phyloP scores from a whole-genome alignment of 2,888 invertebrate species.

The Acheta domesticus region DNA sequence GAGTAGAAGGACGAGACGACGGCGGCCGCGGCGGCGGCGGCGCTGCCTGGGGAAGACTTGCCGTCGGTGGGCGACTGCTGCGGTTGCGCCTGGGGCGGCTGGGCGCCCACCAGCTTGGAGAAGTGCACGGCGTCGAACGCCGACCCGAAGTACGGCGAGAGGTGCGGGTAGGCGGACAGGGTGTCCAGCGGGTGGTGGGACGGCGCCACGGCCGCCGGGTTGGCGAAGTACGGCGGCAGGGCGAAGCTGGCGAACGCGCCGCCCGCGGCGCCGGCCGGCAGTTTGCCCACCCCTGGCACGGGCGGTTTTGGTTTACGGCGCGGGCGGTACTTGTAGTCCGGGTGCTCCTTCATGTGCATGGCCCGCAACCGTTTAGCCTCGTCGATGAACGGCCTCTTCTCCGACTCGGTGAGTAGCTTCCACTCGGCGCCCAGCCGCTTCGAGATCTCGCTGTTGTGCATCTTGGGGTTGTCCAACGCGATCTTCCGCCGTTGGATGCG shows the following conservation, averaged over 20 bases:
- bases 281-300: constrained; percentile 52
- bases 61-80: constrained; percentile 45
- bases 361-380: constrained; percentile 87
- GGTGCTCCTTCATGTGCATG: constrained; percentile 86
- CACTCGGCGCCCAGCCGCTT: constrained; percentile 90
- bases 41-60: neutral
- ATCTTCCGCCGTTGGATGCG: constrained; percentile 87
- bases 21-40: constrained; percentile 48
- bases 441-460: constrained; percentile 87
- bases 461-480: constrained; percentile 90
- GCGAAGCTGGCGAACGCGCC: constrained; percentile 61
- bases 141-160: constrained; percentile 72
- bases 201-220: constrained; percentile 52
- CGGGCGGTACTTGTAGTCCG: constrained; percentile 86
- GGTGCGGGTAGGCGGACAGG: constrained; percentile 52
- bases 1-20: constrained; percentile 68
- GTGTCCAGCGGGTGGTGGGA: constrained; percentile 50
- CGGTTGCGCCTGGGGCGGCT: constrained; percentile 42
- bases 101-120: constrained; percentile 55
- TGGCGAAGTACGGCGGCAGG: constrained; percentile 61
- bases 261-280: constrained; percentile 44
- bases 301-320: constrained; percentile 78
- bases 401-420: constrained; percentile 81
- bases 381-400: constrained; percentile 91
- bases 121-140: constrained; percentile 65